Evolutionary conservation across 2,797 vertebrate species (phyloP).

Genomic region (Molossus alvarezi): DNA sequence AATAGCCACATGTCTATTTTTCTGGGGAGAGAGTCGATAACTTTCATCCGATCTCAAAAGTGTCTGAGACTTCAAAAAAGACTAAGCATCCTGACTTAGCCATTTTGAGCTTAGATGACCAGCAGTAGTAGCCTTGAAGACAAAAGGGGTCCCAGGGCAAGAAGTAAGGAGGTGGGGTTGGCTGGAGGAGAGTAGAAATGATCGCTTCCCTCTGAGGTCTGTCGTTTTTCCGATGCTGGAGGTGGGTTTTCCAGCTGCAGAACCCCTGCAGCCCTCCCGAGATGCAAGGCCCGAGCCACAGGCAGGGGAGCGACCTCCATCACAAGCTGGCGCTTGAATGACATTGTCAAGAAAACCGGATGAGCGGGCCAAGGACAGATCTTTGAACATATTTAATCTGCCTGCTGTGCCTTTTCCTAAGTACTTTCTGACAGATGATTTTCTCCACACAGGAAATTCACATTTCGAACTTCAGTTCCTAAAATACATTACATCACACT

Average conservation of each 20-base stretch:
- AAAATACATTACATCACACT: constrained; percentile 79
- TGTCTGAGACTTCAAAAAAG: neutral
- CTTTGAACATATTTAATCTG: neutral
- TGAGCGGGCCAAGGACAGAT: constrained; percentile 55
- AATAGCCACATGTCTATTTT: neutral
- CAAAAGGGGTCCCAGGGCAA: neutral
- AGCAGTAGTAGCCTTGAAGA: neutral
- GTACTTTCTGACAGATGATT: constrained; percentile 75
- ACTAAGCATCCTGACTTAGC: neutral
- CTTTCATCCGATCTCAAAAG: neutral
- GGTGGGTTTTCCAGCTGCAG: neutral
- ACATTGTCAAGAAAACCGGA: constrained; percentile 41
- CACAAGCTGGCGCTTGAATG: neutral
- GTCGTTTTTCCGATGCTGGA: neutral
- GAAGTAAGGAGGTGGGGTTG: neutral
- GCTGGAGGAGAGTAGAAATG: neutral
- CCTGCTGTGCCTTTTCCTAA: constrained; percentile 59
- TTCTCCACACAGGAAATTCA: constrained; percentile 74
- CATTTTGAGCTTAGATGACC: neutral
- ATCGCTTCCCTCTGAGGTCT: neutral
- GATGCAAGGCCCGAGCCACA: neutral
- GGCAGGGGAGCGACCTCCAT: neutral
- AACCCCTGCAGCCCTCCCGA: neutral
- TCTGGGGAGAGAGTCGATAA: neutral
- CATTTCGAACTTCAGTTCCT: constrained; percentile 81